A percentile compares a stretch with the other conserved stretches of the same genome.
Conservation (phyloP, 2,888 invertebrate genomes). For the Volucella zonaria region DNA sequence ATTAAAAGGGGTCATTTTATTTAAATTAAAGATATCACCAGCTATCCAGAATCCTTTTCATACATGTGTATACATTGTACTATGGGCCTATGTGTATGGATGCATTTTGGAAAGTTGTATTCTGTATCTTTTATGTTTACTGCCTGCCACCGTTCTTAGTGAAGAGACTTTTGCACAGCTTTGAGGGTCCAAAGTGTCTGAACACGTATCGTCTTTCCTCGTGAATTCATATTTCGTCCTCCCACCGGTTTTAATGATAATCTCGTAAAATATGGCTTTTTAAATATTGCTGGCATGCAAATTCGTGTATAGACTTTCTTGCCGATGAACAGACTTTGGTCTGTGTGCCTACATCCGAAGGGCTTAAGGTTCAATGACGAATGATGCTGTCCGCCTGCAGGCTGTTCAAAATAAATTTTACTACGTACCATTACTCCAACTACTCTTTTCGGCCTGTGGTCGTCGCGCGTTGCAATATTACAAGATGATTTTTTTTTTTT, state of each 20-base stretch:
- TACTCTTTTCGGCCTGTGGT: slow-evolving; percentile 56
- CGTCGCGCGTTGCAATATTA: slow-evolving; percentile 49
- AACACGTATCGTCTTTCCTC: slow-evolving; percentile 68
- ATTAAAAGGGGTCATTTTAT: slow-evolving; percentile 13
- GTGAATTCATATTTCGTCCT: slow-evolving; percentile 76
- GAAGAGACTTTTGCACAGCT: slow-evolving; percentile 46
- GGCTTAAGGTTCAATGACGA: slow-evolving; percentile 72
- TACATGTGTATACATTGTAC: slow-evolving; percentile 34
- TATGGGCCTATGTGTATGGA: slow-evolving; percentile 34
- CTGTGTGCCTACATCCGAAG: slow-evolving; percentile 62
- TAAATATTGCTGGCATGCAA: slow-evolving; percentile 81
- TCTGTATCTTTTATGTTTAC: slow-evolving; percentile 50
- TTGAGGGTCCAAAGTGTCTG: slow-evolving; percentile 59
- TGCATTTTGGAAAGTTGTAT: slow-evolving; percentile 24
- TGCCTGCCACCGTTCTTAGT: slow-evolving; percentile 47
- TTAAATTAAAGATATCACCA: too few species aligned
- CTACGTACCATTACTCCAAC: slow-evolving; percentile 66
- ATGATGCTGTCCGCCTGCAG: slow-evolving; percentile 75
- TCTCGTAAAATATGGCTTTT: slow-evolving; percentile 82
- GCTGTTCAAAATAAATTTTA: slow-evolving; percentile 74
- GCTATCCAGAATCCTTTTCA: not conserved
- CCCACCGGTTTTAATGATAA: slow-evolving; percentile 82
- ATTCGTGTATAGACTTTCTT: slow-evolving; percentile 71
- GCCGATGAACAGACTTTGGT: slow-evolving; percentile 48
- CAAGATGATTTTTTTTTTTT: slow-evolving; percentile 26